Evolutionary conservation across 1,140 invertebrate species (phyloP), one percentile per base, ranked within the genome.

Genomic region (Bombus huntii): DNA sequence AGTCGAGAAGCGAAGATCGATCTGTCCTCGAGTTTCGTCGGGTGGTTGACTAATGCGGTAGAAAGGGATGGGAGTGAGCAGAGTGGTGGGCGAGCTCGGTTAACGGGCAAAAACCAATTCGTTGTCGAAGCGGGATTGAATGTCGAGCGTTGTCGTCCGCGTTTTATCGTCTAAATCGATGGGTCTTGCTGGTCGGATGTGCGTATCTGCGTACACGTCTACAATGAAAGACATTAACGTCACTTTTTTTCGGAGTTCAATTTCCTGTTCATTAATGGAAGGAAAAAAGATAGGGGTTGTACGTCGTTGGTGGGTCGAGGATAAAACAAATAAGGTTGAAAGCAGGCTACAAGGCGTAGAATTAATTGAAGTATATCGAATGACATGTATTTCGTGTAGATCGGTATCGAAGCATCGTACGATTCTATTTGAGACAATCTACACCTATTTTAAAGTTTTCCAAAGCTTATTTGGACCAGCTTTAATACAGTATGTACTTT

Each of bases 101-200:
- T 88, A 90, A 88, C 89, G 89, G 80, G 89, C 83, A 90, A 90
- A 90, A 90, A 90, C 89, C 89, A 88, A 90, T 91, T 91, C 90
- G 87, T 90, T 78, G 86, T 80, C 86, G 89, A 80, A 81, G 71
- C 83, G 81, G 74, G 89, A 88, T 90, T 86, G 89, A 91, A 88
- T 87, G 84, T 91, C 84, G 83, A 85, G 59, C 86, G 57, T 83
- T 83, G 86, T 89, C 86, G 86, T 74, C 22, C 70, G 84, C 70
- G 70, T 90, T 90, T 88, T 85, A 88, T 88, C 89, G 81, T 68
- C 57, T 77, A 88, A 81, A 88, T 88, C 83, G 83, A 86, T 82
- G 83, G 87, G 62, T 28, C 68, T 62, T 68, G 57, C 74, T 77
- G 37, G 76, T 47, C 62, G 70, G 66, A 59, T 77, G 47, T 42